Evolutionary conservation across 2,888 invertebrate species (phyloP).

Genomic region (Agrotis clavis): DNA sequence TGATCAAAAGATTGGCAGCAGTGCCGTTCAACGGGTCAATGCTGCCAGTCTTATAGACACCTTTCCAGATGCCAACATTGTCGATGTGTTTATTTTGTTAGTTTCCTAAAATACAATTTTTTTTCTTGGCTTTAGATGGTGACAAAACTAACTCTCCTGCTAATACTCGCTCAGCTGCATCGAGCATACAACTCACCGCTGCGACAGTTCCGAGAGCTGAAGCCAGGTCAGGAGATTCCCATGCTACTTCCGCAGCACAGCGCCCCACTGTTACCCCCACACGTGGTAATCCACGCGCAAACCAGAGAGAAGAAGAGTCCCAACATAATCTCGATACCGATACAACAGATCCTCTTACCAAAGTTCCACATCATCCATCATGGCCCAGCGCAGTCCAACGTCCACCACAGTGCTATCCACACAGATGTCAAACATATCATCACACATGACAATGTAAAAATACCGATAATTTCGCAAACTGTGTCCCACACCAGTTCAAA

Average conservation of each 20-base stretch:
- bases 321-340: slow-evolving; percentile 73
- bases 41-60: too few relatives aligned
- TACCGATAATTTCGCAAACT: slow-evolving; percentile 74
- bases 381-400: slow-evolving; percentile 71
- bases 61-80: too few relatives aligned
- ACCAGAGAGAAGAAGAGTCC: slow-evolving; percentile 73
- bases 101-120: neutral
- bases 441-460: slow-evolving; percentile 70
- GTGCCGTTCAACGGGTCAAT: too few relatives aligned
- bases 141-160: slow-evolving; percentile 67
- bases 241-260: slow-evolving; percentile 57
- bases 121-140: slow-evolving; percentile 71
- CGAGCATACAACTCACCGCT: slow-evolving; percentile 67
- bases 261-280: slow-evolving; percentile 24
- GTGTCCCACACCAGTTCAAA: slow-evolving; percentile 73
- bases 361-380: slow-evolving; percentile 78
- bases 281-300: slow-evolving; percentile 43
- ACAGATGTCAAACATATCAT: slow-evolving; percentile 70
- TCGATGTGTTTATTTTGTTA: too few relatives aligned
- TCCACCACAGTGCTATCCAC: slow-evolving; percentile 74
- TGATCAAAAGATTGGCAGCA: too few relatives aligned
- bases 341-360: slow-evolving; percentile 69
- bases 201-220: slow-evolving; percentile 54
- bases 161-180: slow-evolving; percentile 67
- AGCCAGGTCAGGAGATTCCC: slow-evolving; percentile 48